Evolutionary conservation across 2,888 invertebrate genomes (phyloP).

Genomic region (Drosophila sordidula): DNA sequence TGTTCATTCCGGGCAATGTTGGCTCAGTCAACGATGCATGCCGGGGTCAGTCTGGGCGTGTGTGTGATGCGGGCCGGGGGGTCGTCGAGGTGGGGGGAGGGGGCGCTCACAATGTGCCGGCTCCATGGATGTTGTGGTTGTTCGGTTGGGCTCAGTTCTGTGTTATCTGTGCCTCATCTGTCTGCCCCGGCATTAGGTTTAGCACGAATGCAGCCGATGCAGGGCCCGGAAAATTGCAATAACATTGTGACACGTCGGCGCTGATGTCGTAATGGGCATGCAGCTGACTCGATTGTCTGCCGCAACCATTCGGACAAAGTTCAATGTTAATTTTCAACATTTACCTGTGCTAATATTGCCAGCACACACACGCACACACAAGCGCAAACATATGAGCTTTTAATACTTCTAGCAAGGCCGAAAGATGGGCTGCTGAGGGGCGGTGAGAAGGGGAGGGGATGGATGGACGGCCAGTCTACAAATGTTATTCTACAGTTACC

Average conservation of each 20-base stretch:
- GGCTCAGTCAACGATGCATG: slow-evolving; percentile 72
- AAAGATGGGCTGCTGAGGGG: background rate
- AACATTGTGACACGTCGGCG: slow-evolving; percentile 68
- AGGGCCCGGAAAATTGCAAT: slow-evolving; percentile 75
- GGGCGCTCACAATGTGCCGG: slow-evolving; percentile 15
- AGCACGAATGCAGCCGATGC: slow-evolving; percentile 48
- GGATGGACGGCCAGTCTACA: slow-evolving; percentile 26
- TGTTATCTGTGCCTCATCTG: slow-evolving; percentile 56
- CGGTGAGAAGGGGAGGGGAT: background rate
- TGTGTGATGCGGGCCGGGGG: slow-evolving; percentile 40
- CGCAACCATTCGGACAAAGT: slow-evolving; percentile 64
- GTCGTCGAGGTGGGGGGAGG: background rate
- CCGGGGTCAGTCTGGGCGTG: slow-evolving; percentile 43
- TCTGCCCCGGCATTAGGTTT: slow-evolving; percentile 63
- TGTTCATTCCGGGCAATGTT: slow-evolving; percentile 61
- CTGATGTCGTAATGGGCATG: slow-evolving; percentile 21
- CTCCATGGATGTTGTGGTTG: slow-evolving; percentile 37
- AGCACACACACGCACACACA: slow-evolving; percentile 28
- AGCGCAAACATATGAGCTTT: slow-evolving; percentile 46
- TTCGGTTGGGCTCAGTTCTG: slow-evolving; percentile 22
- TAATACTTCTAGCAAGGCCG: slow-evolving; percentile 46
- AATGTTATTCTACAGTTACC: slow-evolving; percentile 75
- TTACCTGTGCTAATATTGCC: slow-evolving; percentile 79
- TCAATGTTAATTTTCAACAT: slow-evolving; percentile 81
- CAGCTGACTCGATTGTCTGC: slow-evolving; percentile 39